phyloP scores from a whole-genome alignment of 2,888 invertebrate species.

The Platynereis dumerilii region DNA sequence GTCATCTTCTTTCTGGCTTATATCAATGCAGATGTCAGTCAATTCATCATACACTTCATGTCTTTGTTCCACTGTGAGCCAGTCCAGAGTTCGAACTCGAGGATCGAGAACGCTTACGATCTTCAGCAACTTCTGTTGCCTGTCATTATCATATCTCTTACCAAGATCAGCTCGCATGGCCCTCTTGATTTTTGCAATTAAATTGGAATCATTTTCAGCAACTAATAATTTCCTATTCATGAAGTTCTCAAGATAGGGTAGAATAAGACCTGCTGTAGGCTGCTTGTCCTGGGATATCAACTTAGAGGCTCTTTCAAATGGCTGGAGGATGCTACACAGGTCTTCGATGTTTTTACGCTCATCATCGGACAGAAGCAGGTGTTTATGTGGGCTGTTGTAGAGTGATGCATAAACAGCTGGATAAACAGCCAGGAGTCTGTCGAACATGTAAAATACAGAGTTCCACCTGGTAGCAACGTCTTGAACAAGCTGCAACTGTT shows the following conservation, averaged over 20 bases:
- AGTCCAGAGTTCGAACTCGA: neutral
- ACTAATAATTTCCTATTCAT: too few species aligned
- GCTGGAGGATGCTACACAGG: too few species aligned
- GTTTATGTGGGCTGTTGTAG: neutral
- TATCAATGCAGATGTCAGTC: too few species aligned
- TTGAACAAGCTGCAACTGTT: neutral
- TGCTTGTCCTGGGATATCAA: too few species aligned
- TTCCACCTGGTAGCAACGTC: constrained; percentile 3
- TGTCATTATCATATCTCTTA: neutral
- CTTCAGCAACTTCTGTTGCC: neutral
- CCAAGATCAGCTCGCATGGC: too few species aligned
- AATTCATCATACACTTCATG: neutral
- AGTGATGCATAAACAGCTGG: constrained; percentile 6
- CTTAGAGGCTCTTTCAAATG: too few species aligned
- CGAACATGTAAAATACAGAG: neutral
- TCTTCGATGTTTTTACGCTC: too few species aligned
- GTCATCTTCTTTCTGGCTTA: neutral
- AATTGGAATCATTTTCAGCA: too few species aligned
- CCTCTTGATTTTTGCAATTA: too few species aligned
- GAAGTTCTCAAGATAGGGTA: too few species aligned
- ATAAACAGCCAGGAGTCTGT: neutral
- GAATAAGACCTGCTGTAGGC: too few species aligned
- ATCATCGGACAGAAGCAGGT: neutral
- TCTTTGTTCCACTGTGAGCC: neutral
- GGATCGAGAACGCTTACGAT: constrained; percentile 1